Evolutionary conservation across 1,140 invertebrate genomes (phyloP).

Genomic region (Geopemphigus sp.): DNA sequence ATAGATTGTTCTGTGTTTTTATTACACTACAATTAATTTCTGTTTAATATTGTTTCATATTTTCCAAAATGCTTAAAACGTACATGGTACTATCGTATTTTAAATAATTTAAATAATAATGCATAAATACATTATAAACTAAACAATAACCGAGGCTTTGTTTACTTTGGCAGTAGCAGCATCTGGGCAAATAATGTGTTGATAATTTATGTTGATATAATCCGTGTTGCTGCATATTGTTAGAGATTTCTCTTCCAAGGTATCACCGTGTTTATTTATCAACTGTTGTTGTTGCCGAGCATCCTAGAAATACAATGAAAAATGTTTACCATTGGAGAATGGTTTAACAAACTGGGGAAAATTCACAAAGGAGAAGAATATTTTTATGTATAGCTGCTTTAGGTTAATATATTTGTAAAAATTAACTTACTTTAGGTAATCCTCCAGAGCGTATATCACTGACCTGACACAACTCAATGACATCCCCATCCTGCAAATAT

Average conservation of each 20-base stretch:
- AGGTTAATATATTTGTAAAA: too few relatives aligned
- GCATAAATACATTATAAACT: constrained; percentile 3
- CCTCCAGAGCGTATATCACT: constrained; percentile 91
- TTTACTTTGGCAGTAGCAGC: constrained; percentile 85
- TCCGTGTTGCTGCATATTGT: constrained; percentile 98
- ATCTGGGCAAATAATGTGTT: constrained; percentile 92
- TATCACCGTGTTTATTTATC: constrained; percentile 74
- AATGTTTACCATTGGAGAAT: neutral
- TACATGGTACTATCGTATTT: neutral
- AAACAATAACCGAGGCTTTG: constrained; percentile 12
- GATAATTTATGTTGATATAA: constrained; percentile 98
- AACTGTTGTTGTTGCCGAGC: constrained; percentile 78
- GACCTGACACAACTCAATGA: constrained; percentile 94
- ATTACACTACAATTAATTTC: neutral
- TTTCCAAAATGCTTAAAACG: neutral
- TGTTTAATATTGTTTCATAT: neutral
- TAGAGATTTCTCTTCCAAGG: constrained; percentile 90
- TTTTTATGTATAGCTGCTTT: neutral
- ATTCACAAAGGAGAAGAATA: neutral
- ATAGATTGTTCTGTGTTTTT: neutral
- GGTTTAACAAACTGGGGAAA: neutral
- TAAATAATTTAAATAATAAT: neutral
- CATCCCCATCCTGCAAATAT: constrained; percentile 85
- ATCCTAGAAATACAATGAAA: constrained; percentile 64
- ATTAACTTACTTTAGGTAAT: constrained; percentile 71